A percentile compares a stretch with the other conserved stretches of the same genome.
Conservation (phyloP, 2,888 invertebrate genomes). For the Trissolcus brochymenae region DNA sequence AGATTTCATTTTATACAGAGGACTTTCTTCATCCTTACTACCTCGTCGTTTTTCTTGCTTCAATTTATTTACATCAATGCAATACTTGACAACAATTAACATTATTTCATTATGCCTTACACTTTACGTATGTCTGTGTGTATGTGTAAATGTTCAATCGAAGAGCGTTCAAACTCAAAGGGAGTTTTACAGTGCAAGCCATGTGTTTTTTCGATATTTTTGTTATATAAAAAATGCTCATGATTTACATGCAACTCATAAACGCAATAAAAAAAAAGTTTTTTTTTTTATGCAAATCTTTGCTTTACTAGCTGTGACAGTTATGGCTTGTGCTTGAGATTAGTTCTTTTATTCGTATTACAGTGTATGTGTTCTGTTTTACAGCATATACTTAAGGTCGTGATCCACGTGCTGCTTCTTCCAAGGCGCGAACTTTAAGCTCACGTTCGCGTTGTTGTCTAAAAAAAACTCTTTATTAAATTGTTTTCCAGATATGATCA, state of each 20-base stretch:
- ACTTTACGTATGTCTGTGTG: conserved; percentile 11
- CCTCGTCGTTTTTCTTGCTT: neutral
- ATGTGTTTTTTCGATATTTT: neutral
- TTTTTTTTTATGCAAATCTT: conserved; percentile 54
- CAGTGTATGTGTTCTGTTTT: conserved; percentile 49
- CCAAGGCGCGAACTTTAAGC: conserved; percentile 89
- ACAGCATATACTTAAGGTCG: conserved; percentile 76
- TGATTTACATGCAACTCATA: conserved; percentile 5
- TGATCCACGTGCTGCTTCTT: conserved; percentile 89
- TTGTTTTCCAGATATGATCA: conserved; percentile 15
- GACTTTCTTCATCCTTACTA: neutral
- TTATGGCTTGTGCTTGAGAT: conserved; percentile 53
- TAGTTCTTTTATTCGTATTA: conserved; percentile 22
- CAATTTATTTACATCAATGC: conserved; percentile 45
- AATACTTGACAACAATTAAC: conserved; percentile 49
- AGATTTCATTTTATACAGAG: conserved; percentile 29
- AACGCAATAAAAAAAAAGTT: conserved; percentile 43
- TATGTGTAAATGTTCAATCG: conserved; percentile 4
- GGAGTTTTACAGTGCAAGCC: neutral
- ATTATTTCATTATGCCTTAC: neutral
- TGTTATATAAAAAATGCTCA: neutral
- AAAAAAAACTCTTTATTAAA: conserved; percentile 74
- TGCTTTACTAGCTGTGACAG: conserved; percentile 63
- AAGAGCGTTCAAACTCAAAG: conserved; percentile 15
- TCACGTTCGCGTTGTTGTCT: conserved; percentile 90